A percentile compares a stretch with the other conserved stretches of the same genome.
phyloP scores from a whole-genome alignment of 2,797 vertebrate genomes.

The Stomatorhinus walkeri region DNA sequence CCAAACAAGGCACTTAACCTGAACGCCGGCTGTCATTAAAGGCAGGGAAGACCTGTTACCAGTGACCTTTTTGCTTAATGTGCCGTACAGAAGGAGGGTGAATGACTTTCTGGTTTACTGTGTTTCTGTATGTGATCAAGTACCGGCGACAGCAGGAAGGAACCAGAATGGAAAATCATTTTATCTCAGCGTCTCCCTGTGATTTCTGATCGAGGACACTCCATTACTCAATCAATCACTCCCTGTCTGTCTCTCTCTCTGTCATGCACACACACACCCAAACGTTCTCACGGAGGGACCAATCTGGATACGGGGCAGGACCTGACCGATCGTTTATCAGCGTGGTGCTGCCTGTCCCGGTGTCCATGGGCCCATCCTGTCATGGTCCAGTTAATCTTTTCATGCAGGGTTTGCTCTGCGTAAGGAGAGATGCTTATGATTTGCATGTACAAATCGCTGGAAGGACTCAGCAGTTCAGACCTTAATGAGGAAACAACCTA shows the following conservation, averaged over 20 bases:
- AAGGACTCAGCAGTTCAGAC: not conserved
- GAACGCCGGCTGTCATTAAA: not conserved
- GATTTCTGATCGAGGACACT: slow-evolving; percentile 7
- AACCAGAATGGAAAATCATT: slow-evolving; percentile 18
- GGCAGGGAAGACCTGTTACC: slow-evolving; percentile 9
- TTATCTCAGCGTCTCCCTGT: not conserved
- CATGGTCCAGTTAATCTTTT: not conserved
- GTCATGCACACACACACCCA: not conserved
- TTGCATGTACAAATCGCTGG: not conserved
- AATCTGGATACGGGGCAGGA: not conserved
- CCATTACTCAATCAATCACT: slow-evolving; percentile 15
- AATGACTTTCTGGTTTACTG: not conserved
- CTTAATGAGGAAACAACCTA: not conserved
- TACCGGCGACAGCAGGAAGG: not conserved
- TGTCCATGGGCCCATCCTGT: not conserved
- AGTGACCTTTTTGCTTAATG: slow-evolving; percentile 15
- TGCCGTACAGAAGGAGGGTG: slow-evolving; percentile 4
- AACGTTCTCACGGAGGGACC: not conserved
- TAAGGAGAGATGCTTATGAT: not conserved
- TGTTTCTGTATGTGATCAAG: slow-evolving; percentile 15
- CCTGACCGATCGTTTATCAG: not conserved
- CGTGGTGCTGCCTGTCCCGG: not conserved
- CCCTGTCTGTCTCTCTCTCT: not conserved
- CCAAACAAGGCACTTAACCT: slow-evolving; percentile 1
- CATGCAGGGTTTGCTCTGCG: not conserved